Percentiles rank a stretch among this genome's conserved stretches.
Conservation (phyloP, 2,888 invertebrate species). For the Drosophila tripunctata region DNA sequence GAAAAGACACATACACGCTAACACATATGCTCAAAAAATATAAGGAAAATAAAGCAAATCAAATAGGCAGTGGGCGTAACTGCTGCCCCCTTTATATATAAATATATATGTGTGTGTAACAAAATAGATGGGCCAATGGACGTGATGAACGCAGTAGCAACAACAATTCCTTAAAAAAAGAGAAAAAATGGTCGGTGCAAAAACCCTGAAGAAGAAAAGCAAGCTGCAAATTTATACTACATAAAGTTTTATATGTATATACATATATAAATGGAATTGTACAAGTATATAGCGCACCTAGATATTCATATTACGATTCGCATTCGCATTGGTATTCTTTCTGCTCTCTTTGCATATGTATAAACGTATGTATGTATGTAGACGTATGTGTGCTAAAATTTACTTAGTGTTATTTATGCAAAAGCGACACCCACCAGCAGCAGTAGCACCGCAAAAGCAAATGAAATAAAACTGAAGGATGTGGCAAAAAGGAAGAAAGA, state of each 20-base stretch:
- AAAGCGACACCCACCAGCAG: constrained; percentile 43
- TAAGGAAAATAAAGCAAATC: constrained; percentile 46
- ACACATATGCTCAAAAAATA: constrained; percentile 24
- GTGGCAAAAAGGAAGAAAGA: constrained; percentile 1
- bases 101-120: constrained; percentile 28
- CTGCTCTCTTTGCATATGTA: background rate
- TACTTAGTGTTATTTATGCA: constrained; percentile 79
- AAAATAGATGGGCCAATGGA: constrained; percentile 68
- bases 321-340: background rate
- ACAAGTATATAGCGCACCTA: constrained; percentile 26
- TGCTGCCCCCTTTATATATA: constrained; percentile 9
- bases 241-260: constrained; percentile 18
- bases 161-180: constrained; percentile 28
- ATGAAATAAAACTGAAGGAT: constrained; percentile 28
- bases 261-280: constrained; percentile 36
- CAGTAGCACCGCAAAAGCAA: constrained; percentile 29
- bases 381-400: constrained; percentile 59
- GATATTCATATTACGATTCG: constrained; percentile 27
- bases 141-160: constrained; percentile 67
- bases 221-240: constrained; percentile 64
- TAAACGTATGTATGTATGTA: background rate
- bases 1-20: constrained; percentile 6
- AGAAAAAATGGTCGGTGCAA: constrained; percentile 7
- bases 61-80: constrained; percentile 44
- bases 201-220: constrained; percentile 26